A percentile compares a stretch with the other conserved stretches of the same genome.
phyloP scores from a whole-genome alignment of 2,888 invertebrate species.

The Spicauda simplicius region DNA sequence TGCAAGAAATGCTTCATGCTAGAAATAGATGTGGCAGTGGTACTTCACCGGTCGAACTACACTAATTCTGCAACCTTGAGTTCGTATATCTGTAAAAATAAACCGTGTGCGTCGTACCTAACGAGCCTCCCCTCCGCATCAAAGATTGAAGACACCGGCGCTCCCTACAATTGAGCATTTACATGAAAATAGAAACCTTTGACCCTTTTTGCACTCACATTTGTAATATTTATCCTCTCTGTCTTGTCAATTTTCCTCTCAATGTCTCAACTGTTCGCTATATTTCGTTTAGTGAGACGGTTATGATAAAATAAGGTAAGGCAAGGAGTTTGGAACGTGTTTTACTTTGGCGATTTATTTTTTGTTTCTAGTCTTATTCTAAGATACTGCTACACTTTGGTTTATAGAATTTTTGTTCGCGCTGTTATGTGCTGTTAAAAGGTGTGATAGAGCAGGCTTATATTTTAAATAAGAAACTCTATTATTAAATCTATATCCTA shows the following conservation, averaged over 20 bases:
- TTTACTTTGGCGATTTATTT: background rate
- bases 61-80: too few species aligned
- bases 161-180: constrained; percentile 54
- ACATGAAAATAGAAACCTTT: constrained; percentile 60
- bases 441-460: too few species aligned
- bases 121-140: constrained; percentile 48
- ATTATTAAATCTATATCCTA: too few species aligned
- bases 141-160: constrained; percentile 56
- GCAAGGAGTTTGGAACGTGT: background rate
- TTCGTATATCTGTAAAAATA: background rate
- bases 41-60: too few species aligned
- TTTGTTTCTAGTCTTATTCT: too few species aligned
- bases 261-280: constrained; percentile 52
- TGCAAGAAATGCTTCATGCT: too few species aligned
- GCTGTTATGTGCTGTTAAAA: too few species aligned
- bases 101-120: constrained; percentile 12
- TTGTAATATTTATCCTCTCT: constrained; percentile 66
- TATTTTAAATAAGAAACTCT: too few species aligned
- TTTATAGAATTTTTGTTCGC: too few species aligned
- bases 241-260: constrained; percentile 63
- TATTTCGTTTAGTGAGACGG: constrained; percentile 23
- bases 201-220: constrained; percentile 58
- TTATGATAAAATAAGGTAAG: constrained; percentile 10
- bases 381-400: too few species aligned
- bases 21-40: too few species aligned